A percentile compares a stretch with the other conserved stretches of the same genome.
Evolutionary conservation across 1,140 invertebrate species (phyloP).

Genomic region (Zaprionus taronus): DNA sequence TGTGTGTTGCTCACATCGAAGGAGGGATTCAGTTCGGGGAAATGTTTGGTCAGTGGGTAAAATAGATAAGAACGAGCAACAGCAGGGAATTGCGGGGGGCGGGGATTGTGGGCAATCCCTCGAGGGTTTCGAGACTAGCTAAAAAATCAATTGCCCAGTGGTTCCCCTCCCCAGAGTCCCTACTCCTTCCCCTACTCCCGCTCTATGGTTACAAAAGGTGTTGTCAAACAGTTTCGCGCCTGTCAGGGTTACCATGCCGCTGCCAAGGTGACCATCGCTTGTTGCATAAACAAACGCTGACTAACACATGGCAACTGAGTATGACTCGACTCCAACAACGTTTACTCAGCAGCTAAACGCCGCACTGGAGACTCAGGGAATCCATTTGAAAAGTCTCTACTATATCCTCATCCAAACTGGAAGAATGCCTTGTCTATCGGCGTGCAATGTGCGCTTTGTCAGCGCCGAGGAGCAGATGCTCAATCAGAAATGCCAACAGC

Average conservation of each 20-base stretch:
- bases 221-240: conserved; percentile 46
- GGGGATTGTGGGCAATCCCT: neutral
- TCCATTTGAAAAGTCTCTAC: neutral
- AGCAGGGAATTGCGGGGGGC: conserved; percentile 1
- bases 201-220: conserved; percentile 37
- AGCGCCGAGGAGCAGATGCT: conserved; percentile 59
- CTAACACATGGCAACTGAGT: conserved; percentile 19
- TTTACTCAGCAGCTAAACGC: neutral
- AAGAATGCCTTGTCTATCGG: conserved; percentile 76
- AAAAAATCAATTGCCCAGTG: conserved; percentile 14
- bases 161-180: neutral
- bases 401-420: neutral
- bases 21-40: conserved; percentile 9
- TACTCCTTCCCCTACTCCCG: neutral
- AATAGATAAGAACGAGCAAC: conserved; percentile 57
- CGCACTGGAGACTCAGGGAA: neutral
- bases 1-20: conserved; percentile 38
- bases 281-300: conserved; percentile 20
- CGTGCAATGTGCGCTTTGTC: conserved; percentile 73
- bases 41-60: conserved; percentile 61
- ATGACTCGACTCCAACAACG: neutral
- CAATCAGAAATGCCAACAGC: conserved; percentile 54
- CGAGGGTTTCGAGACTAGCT: neutral
- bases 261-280: conserved; percentile 64
- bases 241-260: conserved; percentile 46